phyloP scores from a whole-genome alignment of 2,888 invertebrate species.

The Erannis defoliaria region DNA sequence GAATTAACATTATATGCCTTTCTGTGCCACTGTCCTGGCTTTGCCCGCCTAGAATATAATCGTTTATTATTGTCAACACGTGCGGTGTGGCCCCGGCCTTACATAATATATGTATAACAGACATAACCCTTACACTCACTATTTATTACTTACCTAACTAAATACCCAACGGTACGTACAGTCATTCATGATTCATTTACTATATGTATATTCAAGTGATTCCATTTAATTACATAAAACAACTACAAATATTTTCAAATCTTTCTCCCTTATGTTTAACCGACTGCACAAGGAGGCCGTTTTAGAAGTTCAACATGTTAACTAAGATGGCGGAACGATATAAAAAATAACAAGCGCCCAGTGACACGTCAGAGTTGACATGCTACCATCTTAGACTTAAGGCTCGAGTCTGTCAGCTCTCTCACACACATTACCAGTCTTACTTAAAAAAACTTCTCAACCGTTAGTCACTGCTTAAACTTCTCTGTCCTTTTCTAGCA shows the following conservation, averaged over 20 bases:
- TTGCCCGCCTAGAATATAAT: no score
- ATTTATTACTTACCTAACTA: background rate
- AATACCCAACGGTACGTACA: background rate
- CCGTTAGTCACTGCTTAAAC: no score
- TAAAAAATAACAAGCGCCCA: background rate
- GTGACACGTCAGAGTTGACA: no score
- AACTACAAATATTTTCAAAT: conserved; percentile 1
- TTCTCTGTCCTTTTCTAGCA: no score
- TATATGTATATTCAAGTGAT: background rate
- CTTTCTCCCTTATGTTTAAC: background rate
- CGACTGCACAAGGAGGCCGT: background rate
- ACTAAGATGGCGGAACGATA: no score
- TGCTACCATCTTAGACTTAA: no score
- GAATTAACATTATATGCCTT: no score
- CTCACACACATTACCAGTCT: no score
- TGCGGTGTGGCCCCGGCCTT: conserved; percentile 3
- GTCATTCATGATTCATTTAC: conserved; percentile 1
- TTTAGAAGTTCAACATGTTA: background rate
- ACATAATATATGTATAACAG: conserved; percentile 5
- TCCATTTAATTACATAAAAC: background rate
- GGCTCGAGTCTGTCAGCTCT: no score
- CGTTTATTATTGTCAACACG: no score
- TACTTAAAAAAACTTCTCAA: no score
- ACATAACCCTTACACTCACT: conserved; percentile 2
- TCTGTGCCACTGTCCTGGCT: no score